phyloP scores from a whole-genome alignment of 2,113 vertebrate species.

The Orcinus orca region DNA sequence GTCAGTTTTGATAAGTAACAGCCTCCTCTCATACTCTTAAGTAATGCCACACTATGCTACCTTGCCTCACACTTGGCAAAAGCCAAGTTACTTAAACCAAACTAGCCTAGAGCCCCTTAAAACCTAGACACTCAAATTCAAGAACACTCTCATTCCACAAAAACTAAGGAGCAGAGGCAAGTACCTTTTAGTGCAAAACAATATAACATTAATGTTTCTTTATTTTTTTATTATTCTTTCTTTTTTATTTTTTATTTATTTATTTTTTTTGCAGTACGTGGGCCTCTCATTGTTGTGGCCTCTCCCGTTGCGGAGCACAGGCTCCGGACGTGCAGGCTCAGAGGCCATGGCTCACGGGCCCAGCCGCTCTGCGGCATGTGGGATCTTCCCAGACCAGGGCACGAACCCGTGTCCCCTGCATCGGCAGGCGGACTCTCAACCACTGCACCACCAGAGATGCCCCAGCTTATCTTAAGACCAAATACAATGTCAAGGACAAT shows the following conservation, averaged over 20 bases:
- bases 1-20: conserved; percentile 14
- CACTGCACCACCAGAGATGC: too few relatives aligned
- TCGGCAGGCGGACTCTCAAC: too few relatives aligned
- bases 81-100: neutral
- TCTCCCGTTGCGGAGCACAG: too few relatives aligned
- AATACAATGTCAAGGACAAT: neutral
- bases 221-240: too few relatives aligned
- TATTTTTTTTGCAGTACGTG: too few relatives aligned
- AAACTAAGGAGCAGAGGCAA: neutral
- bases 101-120: neutral
- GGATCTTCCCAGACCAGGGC: too few relatives aligned
- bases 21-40: neutral
- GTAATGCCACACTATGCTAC: neutral
- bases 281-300: too few relatives aligned
- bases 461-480: neutral
- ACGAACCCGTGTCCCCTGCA: too few relatives aligned
- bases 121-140: neutral
- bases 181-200: neutral
- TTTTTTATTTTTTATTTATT: too few relatives aligned
- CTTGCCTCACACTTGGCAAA: neutral
- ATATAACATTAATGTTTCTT: neutral
- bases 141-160: neutral
- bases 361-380: too few relatives aligned
- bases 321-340: too few relatives aligned
- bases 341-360: too few relatives aligned